Conservation (phyloP, 2,113 vertebrate species). For the Sterrhoptilus dennistouni region DNA sequence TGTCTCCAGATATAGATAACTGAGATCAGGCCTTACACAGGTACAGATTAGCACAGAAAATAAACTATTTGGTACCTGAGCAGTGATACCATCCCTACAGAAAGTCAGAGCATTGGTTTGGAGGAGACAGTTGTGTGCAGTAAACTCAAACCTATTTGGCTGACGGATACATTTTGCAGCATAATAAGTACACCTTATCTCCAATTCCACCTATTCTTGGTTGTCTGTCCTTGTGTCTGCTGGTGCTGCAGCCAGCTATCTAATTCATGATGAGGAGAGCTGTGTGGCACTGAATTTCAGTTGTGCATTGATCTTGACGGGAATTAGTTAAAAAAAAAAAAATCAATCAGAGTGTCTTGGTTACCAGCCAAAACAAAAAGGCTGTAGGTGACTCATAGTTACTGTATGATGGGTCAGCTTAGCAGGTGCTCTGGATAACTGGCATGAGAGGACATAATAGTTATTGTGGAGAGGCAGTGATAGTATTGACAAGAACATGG, state of each 20-base stretch:
- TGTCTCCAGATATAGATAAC: neutral
- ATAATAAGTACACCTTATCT: neutral
- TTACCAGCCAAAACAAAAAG: neutral
- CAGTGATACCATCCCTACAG: neutral
- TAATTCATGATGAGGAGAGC: slow-evolving; percentile 30
- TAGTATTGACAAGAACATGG: slow-evolving; percentile 23
- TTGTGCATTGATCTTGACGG: slow-evolving; percentile 36
- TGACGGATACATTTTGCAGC: neutral
- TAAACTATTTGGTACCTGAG: neutral
- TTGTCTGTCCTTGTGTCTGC: neutral
- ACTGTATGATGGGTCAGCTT: neutral
- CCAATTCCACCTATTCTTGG: neutral
- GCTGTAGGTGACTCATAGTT: slow-evolving; percentile 5
- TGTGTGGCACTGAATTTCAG: neutral
- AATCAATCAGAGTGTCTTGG: slow-evolving; percentile 12
- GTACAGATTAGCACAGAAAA: neutral
- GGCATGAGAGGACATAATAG: slow-evolving; percentile 15
- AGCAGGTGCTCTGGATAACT: slow-evolving; percentile 10
- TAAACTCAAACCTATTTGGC: neutral
- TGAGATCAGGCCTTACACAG: neutral
- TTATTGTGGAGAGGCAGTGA: slow-evolving; percentile 15
- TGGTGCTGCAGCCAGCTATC: neutral
- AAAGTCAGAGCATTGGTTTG: neutral
- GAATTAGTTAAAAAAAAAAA: slow-evolving; percentile 16
- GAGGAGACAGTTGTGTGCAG: neutral